Percentiles rank a stretch among this genome's conserved stretches.
Conservation (phyloP, 2,888 invertebrate genomes). For the Philaethria dido region DNA sequence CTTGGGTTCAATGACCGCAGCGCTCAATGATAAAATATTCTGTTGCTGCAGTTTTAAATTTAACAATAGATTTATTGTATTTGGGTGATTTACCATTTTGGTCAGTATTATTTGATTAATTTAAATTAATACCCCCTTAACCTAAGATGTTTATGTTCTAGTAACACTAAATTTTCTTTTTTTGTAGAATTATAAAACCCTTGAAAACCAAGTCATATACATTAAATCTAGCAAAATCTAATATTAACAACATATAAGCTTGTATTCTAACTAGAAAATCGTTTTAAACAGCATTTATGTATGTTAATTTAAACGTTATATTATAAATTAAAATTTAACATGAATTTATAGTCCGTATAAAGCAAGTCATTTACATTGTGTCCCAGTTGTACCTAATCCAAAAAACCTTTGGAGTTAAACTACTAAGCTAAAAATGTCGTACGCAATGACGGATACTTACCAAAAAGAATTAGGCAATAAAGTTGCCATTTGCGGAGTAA, state of each 20-base stretch:
- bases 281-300: not conserved
- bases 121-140: not conserved
- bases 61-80: slow-evolving; percentile 33
- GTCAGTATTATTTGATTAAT: not conserved
- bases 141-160: no score
- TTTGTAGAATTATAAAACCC: no score
- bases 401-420: slow-evolving; percentile 31
- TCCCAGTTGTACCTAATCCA: slow-evolving; percentile 12
- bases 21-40: slow-evolving; percentile 59
- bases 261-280: no score
- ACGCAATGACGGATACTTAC: slow-evolving; percentile 34
- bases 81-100: slow-evolving; percentile 2
- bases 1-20: slow-evolving; percentile 65
- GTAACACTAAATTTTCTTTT: no score
- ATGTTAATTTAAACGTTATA: not conserved
- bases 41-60: slow-evolving; percentile 34
- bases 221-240: no score
- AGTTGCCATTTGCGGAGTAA: slow-evolving; percentile 34
- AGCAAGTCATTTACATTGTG: not conserved
- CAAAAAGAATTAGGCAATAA: slow-evolving; percentile 37
- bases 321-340: not conserved
- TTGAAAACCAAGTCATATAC: no score
- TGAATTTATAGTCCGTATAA: not conserved
- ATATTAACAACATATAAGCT: no score
- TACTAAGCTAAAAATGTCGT: slow-evolving; percentile 30